Evolutionary conservation across 2,888 invertebrate genomes (phyloP).

Genomic region (Brachypalpus laphriformis): DNA sequence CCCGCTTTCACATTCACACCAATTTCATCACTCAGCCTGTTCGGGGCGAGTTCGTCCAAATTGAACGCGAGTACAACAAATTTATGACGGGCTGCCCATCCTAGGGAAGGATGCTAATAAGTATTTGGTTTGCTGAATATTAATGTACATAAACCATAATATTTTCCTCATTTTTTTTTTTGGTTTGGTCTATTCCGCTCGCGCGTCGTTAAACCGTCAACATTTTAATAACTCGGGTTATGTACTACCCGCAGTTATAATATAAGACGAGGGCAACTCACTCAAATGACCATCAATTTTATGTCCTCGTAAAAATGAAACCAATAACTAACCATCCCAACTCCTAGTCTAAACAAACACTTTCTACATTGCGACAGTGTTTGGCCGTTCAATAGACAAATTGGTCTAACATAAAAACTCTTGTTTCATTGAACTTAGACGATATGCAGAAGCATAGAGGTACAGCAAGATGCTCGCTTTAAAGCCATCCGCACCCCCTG

Average conservation of each 20-base stretch:
- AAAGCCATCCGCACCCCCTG: slow-evolving; percentile 30
- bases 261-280: slow-evolving; percentile 57
- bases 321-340: slow-evolving; percentile 50
- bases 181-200: slow-evolving; percentile 48
- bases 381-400: slow-evolving; percentile 53
- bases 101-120: slow-evolving; percentile 69
- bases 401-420: slow-evolving; percentile 49
- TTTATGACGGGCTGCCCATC: slow-evolving; percentile 61
- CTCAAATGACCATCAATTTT: slow-evolving; percentile 72
- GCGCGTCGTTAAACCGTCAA: slow-evolving; percentile 61
- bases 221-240: slow-evolving; percentile 70
- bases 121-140: slow-evolving; percentile 71
- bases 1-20: slow-evolving; percentile 8
- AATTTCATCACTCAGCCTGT: not conserved
- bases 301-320: slow-evolving; percentile 66
- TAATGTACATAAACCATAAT: slow-evolving; percentile 73
- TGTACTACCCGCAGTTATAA: slow-evolving; percentile 63
- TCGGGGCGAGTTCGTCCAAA: slow-evolving; percentile 36
- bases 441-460: not conserved
- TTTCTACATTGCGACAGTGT: slow-evolving; percentile 44
- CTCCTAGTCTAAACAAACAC: slow-evolving; percentile 37
- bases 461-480: slow-evolving; percentile 31
- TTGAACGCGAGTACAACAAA: slow-evolving; percentile 56
- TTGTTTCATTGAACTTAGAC: not conserved
- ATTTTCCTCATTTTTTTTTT: slow-evolving; percentile 37